These are phyloP conservation scores for Brachynemurus nebulosus DNA, from an alignment of 2,888 invertebrate species.

Conservation along the genomic window DNA sequence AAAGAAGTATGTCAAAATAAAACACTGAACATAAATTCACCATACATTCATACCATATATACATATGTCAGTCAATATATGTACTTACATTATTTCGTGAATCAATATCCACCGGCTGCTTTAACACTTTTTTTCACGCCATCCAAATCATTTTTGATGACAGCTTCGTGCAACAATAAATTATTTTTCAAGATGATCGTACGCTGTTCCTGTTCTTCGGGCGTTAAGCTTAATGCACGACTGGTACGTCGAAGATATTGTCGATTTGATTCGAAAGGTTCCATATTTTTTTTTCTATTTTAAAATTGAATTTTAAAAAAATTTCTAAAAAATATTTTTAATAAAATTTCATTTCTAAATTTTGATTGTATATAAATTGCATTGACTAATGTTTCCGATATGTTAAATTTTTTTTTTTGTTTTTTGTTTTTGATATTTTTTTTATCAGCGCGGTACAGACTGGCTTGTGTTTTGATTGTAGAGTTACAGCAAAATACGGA, in stretches of 20 bases:
- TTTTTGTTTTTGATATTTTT: too few species aligned
- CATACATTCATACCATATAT: too few species aligned
- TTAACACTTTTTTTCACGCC: slow-evolving; percentile 48
- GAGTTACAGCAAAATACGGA: too few species aligned
- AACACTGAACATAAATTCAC: too few species aligned
- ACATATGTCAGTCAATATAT: background rate
- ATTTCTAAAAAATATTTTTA: too few species aligned
- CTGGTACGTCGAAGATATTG: slow-evolving; percentile 5
- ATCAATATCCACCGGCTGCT: slow-evolving; percentile 52
- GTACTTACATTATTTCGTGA: slow-evolving; percentile 55
- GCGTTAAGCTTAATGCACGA: slow-evolving; percentile 3
- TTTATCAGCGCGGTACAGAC: too few species aligned
- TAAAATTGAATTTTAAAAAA: slow-evolving; percentile 1
- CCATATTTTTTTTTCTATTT: background rate
- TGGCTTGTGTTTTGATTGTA: too few species aligned
- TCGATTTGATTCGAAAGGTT: background rate
- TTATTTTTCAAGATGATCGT: slow-evolving; percentile 50
- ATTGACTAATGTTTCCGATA: too few species aligned
- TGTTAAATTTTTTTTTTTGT: too few species aligned
- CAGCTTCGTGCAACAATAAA: slow-evolving; percentile 54
- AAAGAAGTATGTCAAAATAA: too few species aligned
- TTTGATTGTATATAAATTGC: too few species aligned
- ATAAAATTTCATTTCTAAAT: too few species aligned
- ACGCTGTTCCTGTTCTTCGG: slow-evolving; percentile 31
- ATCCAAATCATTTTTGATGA: slow-evolving; percentile 57